Evolutionary conservation across 2,113 vertebrate species (phyloP), one percentile per base, ranked within the genome.

Genomic region (Siniperca chuatsi): DNA sequence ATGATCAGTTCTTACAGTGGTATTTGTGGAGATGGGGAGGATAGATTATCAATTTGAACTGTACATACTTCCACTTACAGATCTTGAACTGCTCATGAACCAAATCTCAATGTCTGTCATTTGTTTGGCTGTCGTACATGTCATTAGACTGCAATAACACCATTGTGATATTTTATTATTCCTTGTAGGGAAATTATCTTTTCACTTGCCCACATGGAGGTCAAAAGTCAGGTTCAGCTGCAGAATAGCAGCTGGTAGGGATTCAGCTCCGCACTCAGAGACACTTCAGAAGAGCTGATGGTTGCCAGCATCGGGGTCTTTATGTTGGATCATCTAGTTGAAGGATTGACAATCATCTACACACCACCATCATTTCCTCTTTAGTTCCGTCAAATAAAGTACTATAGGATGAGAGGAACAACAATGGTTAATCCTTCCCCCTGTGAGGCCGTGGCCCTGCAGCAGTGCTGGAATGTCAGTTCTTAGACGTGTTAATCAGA

Each of bases 401-500:
- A 40, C 57, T 58, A 5, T 29, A 52, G 18, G 25, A 61, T 66
- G 55, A 76, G 46, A 50, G 60, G 42, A 77, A 44, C 64, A 55
- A 12, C 33, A 13, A 12, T 40, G 29, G 64, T 76, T 46, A 33
- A 81, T 48, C 29, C 72, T 4, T 4, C 70, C 72, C 44, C 44
- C 52, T 21, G 37, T 48, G 79, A 82, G 74, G 86, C 81, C 46
- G 21, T 21, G 82, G 64, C 69, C 74, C 25, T 40, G 78, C 61
- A 75, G 83, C 85, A 46, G 68, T 8, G 52, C 92, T 92, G 93
- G 93, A 95, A 92, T 89, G 83, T 93, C 89, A 79, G 88, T 29
- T 78, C 90, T 69, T 35, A 76, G 85, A 90, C 67, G 70, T 88
- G 89, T 81, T 95, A 95, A 95, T 95, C 93, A 92, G 68, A 94